phyloP scores from a whole-genome alignment of 2,113 vertebrate species.

The Chionis minor region DNA sequence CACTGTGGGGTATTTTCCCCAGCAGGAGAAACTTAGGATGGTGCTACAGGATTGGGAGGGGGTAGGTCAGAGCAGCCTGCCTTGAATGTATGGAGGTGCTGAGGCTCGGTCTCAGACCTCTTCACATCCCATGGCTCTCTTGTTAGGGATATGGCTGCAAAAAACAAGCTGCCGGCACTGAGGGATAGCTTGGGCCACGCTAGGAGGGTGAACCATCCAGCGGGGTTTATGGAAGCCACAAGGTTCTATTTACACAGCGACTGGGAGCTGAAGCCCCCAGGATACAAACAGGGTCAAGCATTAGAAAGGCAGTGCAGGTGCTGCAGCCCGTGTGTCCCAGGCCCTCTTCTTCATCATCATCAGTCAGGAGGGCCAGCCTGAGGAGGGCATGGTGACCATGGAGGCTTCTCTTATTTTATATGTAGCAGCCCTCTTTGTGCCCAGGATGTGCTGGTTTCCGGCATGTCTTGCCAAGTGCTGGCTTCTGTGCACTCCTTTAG shows the following conservation, averaged over 20 bases:
- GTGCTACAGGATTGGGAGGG: not conserved
- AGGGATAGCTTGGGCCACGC: not conserved
- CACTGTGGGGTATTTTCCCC: not conserved
- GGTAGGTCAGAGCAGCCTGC: not conserved
- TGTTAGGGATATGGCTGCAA: not conserved
- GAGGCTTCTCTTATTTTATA: not conserved
- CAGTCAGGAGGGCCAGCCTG: not conserved
- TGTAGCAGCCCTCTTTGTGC: not conserved
- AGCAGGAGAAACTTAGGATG: not conserved
- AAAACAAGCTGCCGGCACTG: not conserved
- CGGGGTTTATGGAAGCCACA: not conserved
- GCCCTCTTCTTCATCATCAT: not conserved
- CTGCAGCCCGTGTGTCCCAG: not conserved
- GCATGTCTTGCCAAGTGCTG: not conserved
- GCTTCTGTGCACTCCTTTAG: not conserved
- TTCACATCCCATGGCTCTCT: fast-evolving
- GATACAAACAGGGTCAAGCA: not conserved
- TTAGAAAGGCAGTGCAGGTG: not conserved
- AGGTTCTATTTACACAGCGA: fast-evolving
- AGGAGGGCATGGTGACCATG: not conserved
- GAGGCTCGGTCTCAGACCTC: not conserved
- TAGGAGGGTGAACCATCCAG: not conserved
- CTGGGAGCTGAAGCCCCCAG: not conserved
- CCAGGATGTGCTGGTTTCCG: not conserved
- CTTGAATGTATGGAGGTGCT: not conserved